Base-by-base conservation (phyloP, 2,888 invertebrate genomes). In the Chrysodeixis includens region DNA sequence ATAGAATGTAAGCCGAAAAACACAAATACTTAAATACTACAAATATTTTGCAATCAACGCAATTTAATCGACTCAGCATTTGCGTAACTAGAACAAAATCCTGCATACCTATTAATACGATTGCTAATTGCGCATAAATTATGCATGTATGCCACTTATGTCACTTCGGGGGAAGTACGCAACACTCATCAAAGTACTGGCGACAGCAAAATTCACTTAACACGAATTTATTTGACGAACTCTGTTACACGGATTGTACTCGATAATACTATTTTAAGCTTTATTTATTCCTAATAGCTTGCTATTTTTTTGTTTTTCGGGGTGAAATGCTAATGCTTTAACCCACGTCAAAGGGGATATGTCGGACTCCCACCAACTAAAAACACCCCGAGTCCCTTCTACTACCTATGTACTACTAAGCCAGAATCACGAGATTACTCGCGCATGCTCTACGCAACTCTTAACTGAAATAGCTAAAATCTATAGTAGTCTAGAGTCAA, bases 81-180 rank as follows among this genome's bases (percentile, higher is more conserved):
- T 54, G 46, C 55, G 30, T 26, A 22, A 26, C 12, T 60, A 67
- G 62, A 66, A 46, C 60, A 55, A 69, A 62, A 74, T 51, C 46
- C 16, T 58, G 16, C 59, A 77, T 71, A 56, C 62, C 56, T 64
- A 57, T 76, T 65, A 53, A 66, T 63, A 56, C 60, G 30, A 30
- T 59, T 54, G 72, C 69, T 72, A 72, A 77, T 40, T 63, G 56
- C 14, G 56, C 56, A 69, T 69, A 56, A 78, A 64, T 60, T 68
- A 64, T 73, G 57, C 56, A 56, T 56, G 16, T 30, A 56, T 63
- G 56, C 35, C 54, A 58, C 67, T 67, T 77, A 69, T 66, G 22
- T 59, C 51, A 57, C n/a, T 58, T 30, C 44, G 65, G 62, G 46
- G n/a, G 40, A 32, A 26, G 57, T 61, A 72, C 53, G 62, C 64